Evolutionary conservation across 2,113 vertebrate species (phyloP).

Genomic region (Atlantisia rogersi): DNA sequence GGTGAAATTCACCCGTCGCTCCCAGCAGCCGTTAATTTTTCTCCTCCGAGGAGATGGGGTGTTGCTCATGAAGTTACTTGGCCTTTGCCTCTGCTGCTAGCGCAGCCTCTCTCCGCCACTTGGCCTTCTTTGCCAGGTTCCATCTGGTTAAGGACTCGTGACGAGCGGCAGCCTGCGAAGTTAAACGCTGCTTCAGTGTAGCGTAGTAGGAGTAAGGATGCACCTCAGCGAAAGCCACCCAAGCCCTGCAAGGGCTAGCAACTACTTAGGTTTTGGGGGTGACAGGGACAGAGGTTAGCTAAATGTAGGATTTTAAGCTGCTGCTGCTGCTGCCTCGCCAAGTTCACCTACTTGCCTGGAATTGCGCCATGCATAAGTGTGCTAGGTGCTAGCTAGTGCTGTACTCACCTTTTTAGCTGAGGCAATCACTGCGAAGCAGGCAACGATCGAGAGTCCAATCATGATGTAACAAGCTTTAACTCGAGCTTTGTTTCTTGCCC

Average conservation of each 20-base stretch:
- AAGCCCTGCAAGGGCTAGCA: rapidly evolving
- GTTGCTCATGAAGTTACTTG: background rate
- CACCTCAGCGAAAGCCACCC: background rate
- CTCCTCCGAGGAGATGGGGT: rapidly evolving
- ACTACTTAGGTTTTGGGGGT: rapidly evolving
- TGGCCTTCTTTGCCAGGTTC: constrained; percentile 81
- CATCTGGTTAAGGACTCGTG: constrained; percentile 77
- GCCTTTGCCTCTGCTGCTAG: constrained; percentile 45
- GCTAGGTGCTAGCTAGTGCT: rapidly evolving
- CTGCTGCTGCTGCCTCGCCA: background rate
- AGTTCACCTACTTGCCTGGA: background rate
- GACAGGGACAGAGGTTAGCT: background rate
- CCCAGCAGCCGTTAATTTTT: background rate
- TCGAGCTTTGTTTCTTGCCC: constrained; percentile 79
- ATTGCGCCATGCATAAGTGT: background rate
- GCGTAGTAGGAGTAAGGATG: rapidly evolving
- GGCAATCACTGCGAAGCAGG: constrained; percentile 76
- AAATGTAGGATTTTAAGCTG: background rate
- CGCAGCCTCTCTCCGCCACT: constrained; percentile 71
- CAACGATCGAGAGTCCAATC: constrained; percentile 78
- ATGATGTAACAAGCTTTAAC: constrained; percentile 82
- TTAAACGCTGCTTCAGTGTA: background rate
- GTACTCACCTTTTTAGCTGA: constrained; percentile 78
- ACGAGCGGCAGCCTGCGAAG: constrained; percentile 71
- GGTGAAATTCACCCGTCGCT: background rate